Conservation (phyloP, 2,113 vertebrate species). For the Perca fluviatilis region DNA sequence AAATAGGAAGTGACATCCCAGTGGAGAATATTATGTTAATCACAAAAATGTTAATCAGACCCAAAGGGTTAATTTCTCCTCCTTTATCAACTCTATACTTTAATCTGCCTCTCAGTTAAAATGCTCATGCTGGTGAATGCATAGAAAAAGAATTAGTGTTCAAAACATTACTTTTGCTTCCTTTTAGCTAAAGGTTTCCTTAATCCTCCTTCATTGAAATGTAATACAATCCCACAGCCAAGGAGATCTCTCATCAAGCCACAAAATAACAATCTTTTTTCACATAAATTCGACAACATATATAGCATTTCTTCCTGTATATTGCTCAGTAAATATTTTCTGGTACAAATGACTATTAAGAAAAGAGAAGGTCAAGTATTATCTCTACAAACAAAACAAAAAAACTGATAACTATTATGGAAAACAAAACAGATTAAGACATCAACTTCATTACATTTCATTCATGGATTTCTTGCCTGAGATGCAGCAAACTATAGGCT, state of each 20-base stretch:
- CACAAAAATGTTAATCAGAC: conserved; percentile 82
- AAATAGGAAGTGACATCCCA: conserved; percentile 73
- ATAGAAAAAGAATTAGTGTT: conserved; percentile 69
- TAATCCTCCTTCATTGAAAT: conserved; percentile 79
- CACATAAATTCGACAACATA: conserved; percentile 22
- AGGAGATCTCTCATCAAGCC: conserved; percentile 40
- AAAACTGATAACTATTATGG: conserved; percentile 15
- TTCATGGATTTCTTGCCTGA: conserved; percentile 8
- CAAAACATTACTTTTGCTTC: conserved; percentile 55
- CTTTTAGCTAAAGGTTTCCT: conserved; percentile 71
- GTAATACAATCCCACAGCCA: conserved; percentile 61
- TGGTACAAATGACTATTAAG: conserved; percentile 11
- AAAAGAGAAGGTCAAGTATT: conserved; percentile 14
- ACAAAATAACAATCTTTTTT: conserved; percentile 60
- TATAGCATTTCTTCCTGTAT: neutral
- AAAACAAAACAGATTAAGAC: conserved; percentile 30
- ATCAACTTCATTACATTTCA: conserved; percentile 48
- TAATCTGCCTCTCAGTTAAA: conserved; percentile 73
- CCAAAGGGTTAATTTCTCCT: conserved; percentile 81
- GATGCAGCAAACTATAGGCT: conserved; percentile 32
- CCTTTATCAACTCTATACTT: conserved; percentile 69
- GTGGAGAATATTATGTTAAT: conserved; percentile 82
- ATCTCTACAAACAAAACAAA: neutral
- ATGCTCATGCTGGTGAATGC: conserved; percentile 53
- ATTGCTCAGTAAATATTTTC: conserved; percentile 10